Evolutionary conservation across 2,888 invertebrate species (phyloP).

Genomic region (Dysmachus trigonus): DNA sequence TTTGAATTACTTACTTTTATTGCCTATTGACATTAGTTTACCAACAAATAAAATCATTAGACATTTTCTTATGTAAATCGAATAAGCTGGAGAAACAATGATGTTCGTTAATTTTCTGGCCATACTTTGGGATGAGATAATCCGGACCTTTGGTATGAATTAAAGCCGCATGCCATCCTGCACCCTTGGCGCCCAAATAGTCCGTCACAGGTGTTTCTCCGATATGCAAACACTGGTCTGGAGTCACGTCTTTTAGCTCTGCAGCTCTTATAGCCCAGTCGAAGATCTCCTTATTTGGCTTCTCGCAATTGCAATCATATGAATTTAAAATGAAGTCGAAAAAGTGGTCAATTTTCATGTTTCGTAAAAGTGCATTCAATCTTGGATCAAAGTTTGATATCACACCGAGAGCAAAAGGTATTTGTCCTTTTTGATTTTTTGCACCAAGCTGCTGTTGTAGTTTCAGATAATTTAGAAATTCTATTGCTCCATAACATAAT

Average conservation of each 20-base stretch:
- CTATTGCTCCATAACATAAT: constrained; percentile 71
- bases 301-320: constrained; percentile 76
- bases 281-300: constrained; percentile 81
- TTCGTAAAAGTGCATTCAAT: constrained; percentile 73
- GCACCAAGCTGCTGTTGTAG: constrained; percentile 55
- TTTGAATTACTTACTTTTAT: not conserved
- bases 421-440: constrained; percentile 50
- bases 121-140: constrained; percentile 62
- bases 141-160: constrained; percentile 63
- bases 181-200: constrained; percentile 77
- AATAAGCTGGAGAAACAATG: constrained; percentile 66
- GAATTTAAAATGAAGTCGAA: constrained; percentile 86
- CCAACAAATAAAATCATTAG: constrained; percentile 59
- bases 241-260: constrained; percentile 62
- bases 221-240: constrained; percentile 79
- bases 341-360: constrained; percentile 72
- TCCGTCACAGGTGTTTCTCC: constrained; percentile 82
- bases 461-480: constrained; percentile 71
- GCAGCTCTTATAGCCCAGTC: constrained; percentile 68
- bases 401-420: constrained; percentile 70
- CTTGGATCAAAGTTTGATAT: constrained; percentile 92
- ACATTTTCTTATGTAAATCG: constrained; percentile 65
- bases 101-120: constrained; percentile 60
- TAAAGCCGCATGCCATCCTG: constrained; percentile 79
- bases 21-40: constrained; percentile 49